These are phyloP conservation scores for Girardinichthys multiradiatus DNA, from an alignment of 2,113 vertebrate genomes.

Conservation along the genomic window DNA sequence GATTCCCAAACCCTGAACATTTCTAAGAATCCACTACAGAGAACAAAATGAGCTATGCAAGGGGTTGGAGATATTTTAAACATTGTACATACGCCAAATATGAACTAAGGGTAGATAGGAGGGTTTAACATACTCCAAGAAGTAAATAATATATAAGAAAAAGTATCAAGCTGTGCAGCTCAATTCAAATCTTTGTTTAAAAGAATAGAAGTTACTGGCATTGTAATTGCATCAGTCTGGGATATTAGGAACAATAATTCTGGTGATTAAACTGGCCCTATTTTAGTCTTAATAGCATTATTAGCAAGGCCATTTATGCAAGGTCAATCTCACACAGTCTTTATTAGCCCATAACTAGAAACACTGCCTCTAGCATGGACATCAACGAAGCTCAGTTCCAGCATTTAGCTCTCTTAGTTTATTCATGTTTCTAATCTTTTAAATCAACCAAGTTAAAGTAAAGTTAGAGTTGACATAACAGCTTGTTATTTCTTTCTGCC, in stretches of 20 bases:
- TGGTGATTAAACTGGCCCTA: conserved; percentile 62
- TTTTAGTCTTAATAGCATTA: conserved; percentile 62
- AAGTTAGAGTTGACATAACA: not conserved
- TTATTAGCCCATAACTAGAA: conserved; percentile 54
- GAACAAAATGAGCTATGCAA: too few species aligned
- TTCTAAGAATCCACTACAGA: too few species aligned
- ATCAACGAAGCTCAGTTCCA: conserved; percentile 23
- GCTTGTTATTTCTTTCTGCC: conserved; percentile 3
- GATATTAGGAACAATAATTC: conserved; percentile 45
- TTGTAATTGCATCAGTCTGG: conserved; percentile 15
- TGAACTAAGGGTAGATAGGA: not conserved
- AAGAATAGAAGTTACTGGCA: conserved; percentile 35
- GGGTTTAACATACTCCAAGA: conserved; percentile 12
- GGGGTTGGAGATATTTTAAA: too few species aligned
- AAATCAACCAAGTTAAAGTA: not conserved
- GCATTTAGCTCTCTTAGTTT: conserved; percentile 3
- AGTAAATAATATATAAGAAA: not conserved
- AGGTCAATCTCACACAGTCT: conserved; percentile 69
- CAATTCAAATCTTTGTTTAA: conserved; percentile 23
- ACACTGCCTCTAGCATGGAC: conserved; percentile 41
- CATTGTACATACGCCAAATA: not conserved
- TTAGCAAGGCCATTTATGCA: conserved; percentile 73
- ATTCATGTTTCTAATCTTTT: conserved; percentile 4
- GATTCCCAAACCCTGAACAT: too few species aligned
- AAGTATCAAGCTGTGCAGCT: conserved; percentile 10